These are phyloP conservation scores for Leucopternis melanops DNA, from an alignment of 2,113 vertebrate genomes.

Conservation along the genomic window DNA sequence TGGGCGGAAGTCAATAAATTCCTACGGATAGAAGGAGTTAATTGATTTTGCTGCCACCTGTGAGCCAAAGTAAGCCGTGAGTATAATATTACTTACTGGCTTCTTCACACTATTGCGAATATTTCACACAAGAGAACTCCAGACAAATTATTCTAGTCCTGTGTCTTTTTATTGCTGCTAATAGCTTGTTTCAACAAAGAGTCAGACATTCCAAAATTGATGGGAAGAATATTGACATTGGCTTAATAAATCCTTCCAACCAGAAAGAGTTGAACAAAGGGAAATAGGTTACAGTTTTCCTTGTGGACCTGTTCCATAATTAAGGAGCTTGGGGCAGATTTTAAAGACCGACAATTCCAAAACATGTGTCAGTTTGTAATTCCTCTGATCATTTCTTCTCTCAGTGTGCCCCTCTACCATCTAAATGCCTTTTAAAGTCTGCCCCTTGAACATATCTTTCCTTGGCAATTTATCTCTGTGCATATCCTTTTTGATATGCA, in stretches of 20 bases:
- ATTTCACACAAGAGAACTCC: slow-evolving; percentile 56
- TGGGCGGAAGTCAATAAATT: slow-evolving; percentile 49
- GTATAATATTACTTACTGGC: slow-evolving; percentile 42
- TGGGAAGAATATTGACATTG: slow-evolving; percentile 59
- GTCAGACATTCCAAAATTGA: slow-evolving; percentile 56
- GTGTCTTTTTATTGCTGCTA: slow-evolving; percentile 64
- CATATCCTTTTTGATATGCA: slow-evolving; percentile 14
- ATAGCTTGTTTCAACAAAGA: slow-evolving; percentile 69
- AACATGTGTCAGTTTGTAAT: slow-evolving; percentile 9
- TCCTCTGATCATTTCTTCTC: slow-evolving; percentile 25
- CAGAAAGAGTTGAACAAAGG: slow-evolving; percentile 55
- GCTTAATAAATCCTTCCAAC: slow-evolving; percentile 61
- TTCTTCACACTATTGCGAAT: slow-evolving; percentile 9
- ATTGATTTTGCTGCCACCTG: slow-evolving; percentile 66
- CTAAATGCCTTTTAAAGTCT: slow-evolving; percentile 40
- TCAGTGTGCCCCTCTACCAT: background rate
- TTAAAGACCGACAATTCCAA: slow-evolving; percentile 47
- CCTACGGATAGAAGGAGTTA: slow-evolving; percentile 46
- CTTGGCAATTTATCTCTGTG: slow-evolving; percentile 22
- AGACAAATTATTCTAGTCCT: slow-evolving; percentile 60
- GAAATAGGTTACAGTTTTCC: slow-evolving; percentile 44
- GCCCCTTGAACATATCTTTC: slow-evolving; percentile 16
- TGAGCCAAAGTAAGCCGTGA: slow-evolving; percentile 43
- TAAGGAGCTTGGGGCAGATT: slow-evolving; percentile 32
- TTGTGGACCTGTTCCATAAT: slow-evolving; percentile 39